These are phyloP conservation scores for Ecliptopera silaceata DNA, from an alignment of 2,888 invertebrate species.

Conservation along the genomic window DNA sequence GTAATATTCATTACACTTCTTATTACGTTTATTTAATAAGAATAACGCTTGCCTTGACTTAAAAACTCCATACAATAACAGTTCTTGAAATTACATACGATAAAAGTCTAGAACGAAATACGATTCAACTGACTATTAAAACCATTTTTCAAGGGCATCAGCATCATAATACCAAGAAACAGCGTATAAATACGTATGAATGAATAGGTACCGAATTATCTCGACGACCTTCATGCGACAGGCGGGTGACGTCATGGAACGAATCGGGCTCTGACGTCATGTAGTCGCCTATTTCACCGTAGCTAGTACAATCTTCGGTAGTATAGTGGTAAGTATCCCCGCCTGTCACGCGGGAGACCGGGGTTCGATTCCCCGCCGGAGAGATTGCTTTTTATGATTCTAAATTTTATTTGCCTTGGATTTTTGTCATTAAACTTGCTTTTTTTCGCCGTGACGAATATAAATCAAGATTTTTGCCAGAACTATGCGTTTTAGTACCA, in stretches of 20 bases:
- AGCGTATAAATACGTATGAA: constrained; percentile 14
- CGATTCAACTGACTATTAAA: background rate
- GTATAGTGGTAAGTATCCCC: constrained; percentile 84
- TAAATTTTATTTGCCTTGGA: no score
- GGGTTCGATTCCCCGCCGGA: constrained; percentile 84
- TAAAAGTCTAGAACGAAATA: constrained; percentile 9
- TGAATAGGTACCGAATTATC: constrained; percentile 13
- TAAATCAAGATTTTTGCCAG: no score
- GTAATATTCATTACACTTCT: no score
- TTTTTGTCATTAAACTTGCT: no score
- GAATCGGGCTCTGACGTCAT: background rate
- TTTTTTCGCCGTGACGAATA: no score
- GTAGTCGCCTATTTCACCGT: constrained; percentile 3
- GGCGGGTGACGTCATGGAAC: constrained; percentile 12
- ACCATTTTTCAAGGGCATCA: constrained; percentile 20
- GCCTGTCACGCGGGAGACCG: constrained; percentile 84
- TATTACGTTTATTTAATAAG: no score
- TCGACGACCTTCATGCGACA: constrained; percentile 2
- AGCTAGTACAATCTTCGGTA: constrained; percentile 65
- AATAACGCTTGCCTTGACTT: no score
- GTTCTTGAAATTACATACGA: background rate
- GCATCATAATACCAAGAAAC: constrained; percentile 10
- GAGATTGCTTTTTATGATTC: constrained; percentile 40
- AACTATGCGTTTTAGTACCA: no score
- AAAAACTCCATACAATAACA: background rate